Evolutionary conservation across 2,888 invertebrate genomes (phyloP).

Genomic region (Phortica okadai): DNA sequence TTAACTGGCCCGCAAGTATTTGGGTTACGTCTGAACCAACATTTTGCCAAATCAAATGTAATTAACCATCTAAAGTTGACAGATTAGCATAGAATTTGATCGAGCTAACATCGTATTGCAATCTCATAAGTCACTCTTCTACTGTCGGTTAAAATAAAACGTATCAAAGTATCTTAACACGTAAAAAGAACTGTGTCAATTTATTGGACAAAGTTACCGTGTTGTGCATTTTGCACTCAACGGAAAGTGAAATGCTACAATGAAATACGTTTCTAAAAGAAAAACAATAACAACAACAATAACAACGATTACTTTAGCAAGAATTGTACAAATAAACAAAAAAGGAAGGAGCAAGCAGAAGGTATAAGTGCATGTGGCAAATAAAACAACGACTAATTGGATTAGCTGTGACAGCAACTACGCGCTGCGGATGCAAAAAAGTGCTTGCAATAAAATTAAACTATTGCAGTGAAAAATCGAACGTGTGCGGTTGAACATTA

Average conservation of each 20-base stretch:
- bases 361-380: background rate
- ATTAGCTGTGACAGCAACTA: conserved; percentile 51
- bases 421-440: conserved; percentile 41
- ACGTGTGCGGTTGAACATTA: conserved; percentile 61
- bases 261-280: conserved; percentile 10
- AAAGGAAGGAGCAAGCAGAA: background rate
- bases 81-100: conserved; percentile 60
- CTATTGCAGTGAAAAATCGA: conserved; percentile 66
- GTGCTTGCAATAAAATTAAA: conserved; percentile 61
- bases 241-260: background rate
- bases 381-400: conserved; percentile 59
- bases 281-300: conserved; percentile 7
- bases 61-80: conserved; percentile 52
- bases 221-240: conserved; percentile 44
- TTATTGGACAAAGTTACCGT: conserved; percentile 58
- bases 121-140: background rate
- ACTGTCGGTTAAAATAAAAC: no score
- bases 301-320: background rate
- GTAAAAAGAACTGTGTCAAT: conserved; percentile 58
- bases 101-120: conserved; percentile 1
- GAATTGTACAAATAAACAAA: background rate
- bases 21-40: conserved; percentile 58
- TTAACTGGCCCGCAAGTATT: conserved; percentile 44
- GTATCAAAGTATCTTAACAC: background rate
- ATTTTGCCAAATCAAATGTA: conserved; percentile 57